Evolutionary conservation across 2,888 invertebrate species (phyloP), one percentile per base, ranked within the genome.

Genomic region (Pseudoips prasinana): DNA sequence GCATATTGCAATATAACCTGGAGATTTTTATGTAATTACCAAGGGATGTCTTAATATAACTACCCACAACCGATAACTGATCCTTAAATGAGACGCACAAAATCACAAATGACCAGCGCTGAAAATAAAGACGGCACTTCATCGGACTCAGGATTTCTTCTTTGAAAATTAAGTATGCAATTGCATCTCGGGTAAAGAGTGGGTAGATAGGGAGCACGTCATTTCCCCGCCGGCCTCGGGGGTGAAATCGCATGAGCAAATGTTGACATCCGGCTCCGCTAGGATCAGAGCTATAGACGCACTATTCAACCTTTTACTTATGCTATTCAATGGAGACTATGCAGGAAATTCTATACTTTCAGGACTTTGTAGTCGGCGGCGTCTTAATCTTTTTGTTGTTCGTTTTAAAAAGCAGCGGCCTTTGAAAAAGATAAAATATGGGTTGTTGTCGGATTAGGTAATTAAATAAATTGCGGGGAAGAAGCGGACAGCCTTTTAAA

Each of bases 211-310:
- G 61, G 66, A 51, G 72, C 73, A 78, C 72, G 81, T 77, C 83
- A 78, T 82, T 82, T 79, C 60, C 68, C 68, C 53, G 64, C 64
- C 60, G 51, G 69, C 67, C 73, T 62, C 65, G 55, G 46, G 69
- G 73, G 68, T 49, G 41, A 66, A 78, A 78, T 78, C 75, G 65
- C 67, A 62, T 60, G 62, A 67, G 81, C 72, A 82, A 85, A 84
- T 84, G 82, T 82, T 84, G 80, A 78, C 83, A 69, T 67, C 72
- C 69, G 66, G 64, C 76, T 76, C 55, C 55, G 53, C 53, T 52
- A 58, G 58, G 67, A 73, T 73, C 69, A 62, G 46, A 40, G 53
- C 44, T 39, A 46, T 43, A 45, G 45, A 51, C 33, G 53, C 46
- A 63, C 57, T 44, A 48, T 51, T 51, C 58, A 62, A 33, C 35